phyloP scores from a whole-genome alignment of 2,888 invertebrate genomes.

The Lathronympha strigana region DNA sequence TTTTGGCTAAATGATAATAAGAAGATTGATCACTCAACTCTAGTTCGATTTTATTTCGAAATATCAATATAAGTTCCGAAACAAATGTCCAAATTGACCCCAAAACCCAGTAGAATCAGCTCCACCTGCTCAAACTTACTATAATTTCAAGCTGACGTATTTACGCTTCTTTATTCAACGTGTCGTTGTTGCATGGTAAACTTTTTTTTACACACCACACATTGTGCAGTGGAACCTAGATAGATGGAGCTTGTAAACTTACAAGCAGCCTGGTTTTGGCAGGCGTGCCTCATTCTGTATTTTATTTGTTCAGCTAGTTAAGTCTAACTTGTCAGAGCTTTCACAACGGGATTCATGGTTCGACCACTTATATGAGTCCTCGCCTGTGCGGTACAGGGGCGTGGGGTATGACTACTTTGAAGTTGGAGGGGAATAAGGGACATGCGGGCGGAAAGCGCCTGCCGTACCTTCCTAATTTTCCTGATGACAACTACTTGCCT shows the following conservation, averaged over 20 bases:
- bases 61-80: slow-evolving; percentile 2
- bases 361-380: too few relatives aligned
- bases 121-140: slow-evolving; percentile 19
- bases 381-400: too few relatives aligned
- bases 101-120: slow-evolving; percentile 28
- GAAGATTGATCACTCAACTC: background rate
- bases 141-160: slow-evolving; percentile 44
- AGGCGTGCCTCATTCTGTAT: background rate
- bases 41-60: background rate
- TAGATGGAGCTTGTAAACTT: background rate
- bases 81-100: slow-evolving; percentile 21
- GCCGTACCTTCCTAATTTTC: too few relatives aligned
- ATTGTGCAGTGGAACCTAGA: slow-evolving; percentile 27
- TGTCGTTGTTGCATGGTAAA: slow-evolving; percentile 73
- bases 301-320: background rate
- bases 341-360: too few relatives aligned
- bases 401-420: too few relatives aligned
- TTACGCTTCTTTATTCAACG: slow-evolving; percentile 41
- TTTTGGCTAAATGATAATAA: too few relatives aligned
- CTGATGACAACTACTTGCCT: too few relatives aligned
- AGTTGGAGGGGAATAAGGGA: too few relatives aligned
- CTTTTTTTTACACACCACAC: slow-evolving; percentile 58
- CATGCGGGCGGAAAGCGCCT: too few relatives aligned
- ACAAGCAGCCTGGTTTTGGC: background rate
- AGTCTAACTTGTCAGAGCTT: too few relatives aligned